A percentile compares a stretch with the other conserved stretches of the same genome.
phyloP scores from a whole-genome alignment of 2,113 vertebrate genomes.

The Spea multiplicata region DNA sequence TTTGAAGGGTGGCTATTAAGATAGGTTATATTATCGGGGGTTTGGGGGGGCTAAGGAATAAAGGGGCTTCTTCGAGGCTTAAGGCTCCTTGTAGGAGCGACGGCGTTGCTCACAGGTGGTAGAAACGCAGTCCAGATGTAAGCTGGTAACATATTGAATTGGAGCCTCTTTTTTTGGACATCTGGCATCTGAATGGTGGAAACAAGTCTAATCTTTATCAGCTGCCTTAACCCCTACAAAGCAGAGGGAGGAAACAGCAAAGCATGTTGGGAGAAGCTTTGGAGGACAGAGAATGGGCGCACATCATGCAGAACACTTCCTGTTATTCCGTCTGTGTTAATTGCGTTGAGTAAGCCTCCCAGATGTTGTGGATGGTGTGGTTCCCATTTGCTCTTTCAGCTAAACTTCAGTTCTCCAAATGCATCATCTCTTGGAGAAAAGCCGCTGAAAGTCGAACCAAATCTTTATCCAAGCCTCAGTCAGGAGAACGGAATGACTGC shows the following conservation, averaged over 20 bases:
- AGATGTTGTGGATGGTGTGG: neutral
- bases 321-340: neutral
- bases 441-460: too few species aligned
- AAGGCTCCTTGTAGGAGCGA: too few species aligned
- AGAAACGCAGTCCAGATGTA: neutral
- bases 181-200: neutral
- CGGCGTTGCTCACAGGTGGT: neutral
- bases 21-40: too few species aligned
- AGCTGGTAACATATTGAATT: neutral
- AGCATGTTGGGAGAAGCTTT: neutral
- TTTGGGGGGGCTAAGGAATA: too few species aligned
- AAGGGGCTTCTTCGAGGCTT: too few species aligned
- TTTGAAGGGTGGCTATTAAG: too few species aligned
- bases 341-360: neutral
- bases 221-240: neutral
- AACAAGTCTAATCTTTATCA: neutral
- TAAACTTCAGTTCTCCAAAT: too few species aligned
- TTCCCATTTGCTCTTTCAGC: too few species aligned
- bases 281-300: neutral
- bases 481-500: too few species aligned
- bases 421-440: too few species aligned
- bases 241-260: neutral
- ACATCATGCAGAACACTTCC: neutral
- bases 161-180: neutral
- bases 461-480: too few species aligned